Base-by-base conservation (phyloP, 35 echinoderm and acorn worm genomes). In the Hemicentrotus pulcherrimus region DNA sequence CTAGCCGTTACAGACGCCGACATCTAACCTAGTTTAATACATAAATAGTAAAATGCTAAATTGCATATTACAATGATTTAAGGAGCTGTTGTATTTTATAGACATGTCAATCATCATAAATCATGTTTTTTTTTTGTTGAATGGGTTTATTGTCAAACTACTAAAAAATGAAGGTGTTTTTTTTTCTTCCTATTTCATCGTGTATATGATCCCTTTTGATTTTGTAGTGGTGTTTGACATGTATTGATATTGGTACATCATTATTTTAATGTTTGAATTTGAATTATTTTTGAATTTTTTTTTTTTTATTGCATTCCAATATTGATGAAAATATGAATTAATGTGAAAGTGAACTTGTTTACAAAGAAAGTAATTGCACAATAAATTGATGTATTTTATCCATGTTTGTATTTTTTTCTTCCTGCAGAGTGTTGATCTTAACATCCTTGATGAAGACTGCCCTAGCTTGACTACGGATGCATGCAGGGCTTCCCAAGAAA, bases 361-460 rank as follows among this genome's bases (percentile, higher is more conserved):
- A 78, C 65, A 78, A 78, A 78, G 4, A 78, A 88, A 88, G 19
- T 19, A 85, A 85, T 85, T 16, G 70, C 15, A 16, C 30, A 4
- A 85, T 85, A 4, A 85, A 88, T 31, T 87, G 1, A 90, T 45
- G 4, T 90, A 24, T 90, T 47, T 45, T 90, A 41, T n/a, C 24
- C 9, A 18, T 90, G 9, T 90, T 19, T 45, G 31, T 45, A 47
- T 32, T 96, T 94, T 18, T 89, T 88, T 95, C 47, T 19, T 31
- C n/a, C 32, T 92, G 28, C 96, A 98, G 97, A 92, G 96, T 89
- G 97, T 96, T 6, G 91, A 95, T 61, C 70, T 98, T 32, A 92
- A 94, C 46, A 96, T 96, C 92, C 32, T 96, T n/a, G 96, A 97
- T 60, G 96, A 94, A 47, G 97, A 94, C 70, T 98, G 97, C 50